phyloP scores from a whole-genome alignment of 2,888 invertebrate genomes.

The Trichacis sp. region DNA sequence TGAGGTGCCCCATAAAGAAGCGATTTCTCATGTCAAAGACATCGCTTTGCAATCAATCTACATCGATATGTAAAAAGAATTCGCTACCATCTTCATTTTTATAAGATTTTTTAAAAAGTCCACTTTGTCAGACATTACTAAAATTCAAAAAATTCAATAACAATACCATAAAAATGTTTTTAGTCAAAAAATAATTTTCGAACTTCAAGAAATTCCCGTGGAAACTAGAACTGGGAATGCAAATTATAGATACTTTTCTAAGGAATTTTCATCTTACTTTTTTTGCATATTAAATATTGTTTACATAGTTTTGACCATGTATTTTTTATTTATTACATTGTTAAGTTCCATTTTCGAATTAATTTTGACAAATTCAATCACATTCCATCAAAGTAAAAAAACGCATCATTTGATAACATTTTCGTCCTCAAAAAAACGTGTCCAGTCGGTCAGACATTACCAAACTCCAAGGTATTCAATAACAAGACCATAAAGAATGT shows the following conservation, averaged over 20 bases:
- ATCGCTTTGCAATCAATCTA: background rate
- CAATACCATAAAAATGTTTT: too few relatives aligned
- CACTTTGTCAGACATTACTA: too few relatives aligned
- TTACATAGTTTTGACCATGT: too few relatives aligned
- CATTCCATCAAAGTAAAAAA: background rate
- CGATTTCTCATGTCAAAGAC: background rate
- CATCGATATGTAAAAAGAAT: background rate
- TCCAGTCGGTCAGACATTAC: background rate
- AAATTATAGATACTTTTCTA: too few relatives aligned
- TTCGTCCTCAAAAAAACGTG: background rate
- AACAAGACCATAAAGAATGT: background rate
- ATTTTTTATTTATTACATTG: background rate
- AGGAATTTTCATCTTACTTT: too few relatives aligned
- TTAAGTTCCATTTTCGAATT: background rate
- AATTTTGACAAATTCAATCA: background rate
- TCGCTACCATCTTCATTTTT: too few relatives aligned
- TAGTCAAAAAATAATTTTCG: too few relatives aligned
- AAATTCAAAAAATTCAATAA: too few relatives aligned
- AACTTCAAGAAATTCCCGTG: too few relatives aligned
- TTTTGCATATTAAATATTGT: too few relatives aligned
- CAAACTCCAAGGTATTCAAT: background rate
- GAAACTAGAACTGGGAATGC: too few relatives aligned
- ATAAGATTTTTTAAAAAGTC: too few relatives aligned
- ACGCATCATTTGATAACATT: background rate
- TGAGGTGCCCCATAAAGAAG: conserved; percentile 17